Evolutionary conservation across 2,797 vertebrate species (phyloP).

Genomic region (Hypotaenidia okinawae): DNA sequence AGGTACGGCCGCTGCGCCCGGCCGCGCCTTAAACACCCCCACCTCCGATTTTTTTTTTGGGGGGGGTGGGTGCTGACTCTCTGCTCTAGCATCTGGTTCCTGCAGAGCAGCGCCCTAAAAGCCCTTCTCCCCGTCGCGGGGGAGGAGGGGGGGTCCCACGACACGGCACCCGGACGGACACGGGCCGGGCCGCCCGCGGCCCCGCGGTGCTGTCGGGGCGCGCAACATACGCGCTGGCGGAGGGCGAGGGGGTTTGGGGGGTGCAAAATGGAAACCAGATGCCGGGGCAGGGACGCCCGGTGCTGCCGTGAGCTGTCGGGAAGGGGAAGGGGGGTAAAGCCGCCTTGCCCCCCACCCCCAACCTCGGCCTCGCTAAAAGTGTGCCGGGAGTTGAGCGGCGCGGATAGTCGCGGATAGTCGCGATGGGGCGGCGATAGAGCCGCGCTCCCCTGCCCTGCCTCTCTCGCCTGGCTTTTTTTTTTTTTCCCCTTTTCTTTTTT

Average conservation of each 20-base stretch:
- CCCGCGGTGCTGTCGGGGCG: background rate
- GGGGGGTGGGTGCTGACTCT: too few relatives aligned
- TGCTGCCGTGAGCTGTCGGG: constrained; percentile 1
- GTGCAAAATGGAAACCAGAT: constrained; percentile 73
- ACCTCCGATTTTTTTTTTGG: background rate
- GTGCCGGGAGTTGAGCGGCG: constrained; percentile 64
- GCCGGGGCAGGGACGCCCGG: constrained; percentile 64
- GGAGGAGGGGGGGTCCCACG: background rate
- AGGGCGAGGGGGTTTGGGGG: background rate
- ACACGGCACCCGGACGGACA: background rate
- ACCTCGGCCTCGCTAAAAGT: constrained; percentile 21
- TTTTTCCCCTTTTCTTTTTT: background rate
- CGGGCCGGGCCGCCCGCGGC: background rate
- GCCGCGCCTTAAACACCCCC: background rate
- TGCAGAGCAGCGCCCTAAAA: background rate
- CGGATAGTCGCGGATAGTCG: constrained; percentile 70
- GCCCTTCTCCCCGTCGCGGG: background rate
- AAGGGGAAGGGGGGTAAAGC: too few relatives aligned
- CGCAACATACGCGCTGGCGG: background rate
- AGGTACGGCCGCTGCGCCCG: background rate
- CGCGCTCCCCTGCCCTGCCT: constrained; percentile 46
- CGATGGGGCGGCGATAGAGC: constrained; percentile 74
- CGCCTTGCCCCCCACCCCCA: background rate
- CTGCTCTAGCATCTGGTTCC: background rate
- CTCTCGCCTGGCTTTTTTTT: background rate